Base-by-base conservation (phyloP, 2,888 invertebrate species). In the Xanthia icteritia region DNA sequence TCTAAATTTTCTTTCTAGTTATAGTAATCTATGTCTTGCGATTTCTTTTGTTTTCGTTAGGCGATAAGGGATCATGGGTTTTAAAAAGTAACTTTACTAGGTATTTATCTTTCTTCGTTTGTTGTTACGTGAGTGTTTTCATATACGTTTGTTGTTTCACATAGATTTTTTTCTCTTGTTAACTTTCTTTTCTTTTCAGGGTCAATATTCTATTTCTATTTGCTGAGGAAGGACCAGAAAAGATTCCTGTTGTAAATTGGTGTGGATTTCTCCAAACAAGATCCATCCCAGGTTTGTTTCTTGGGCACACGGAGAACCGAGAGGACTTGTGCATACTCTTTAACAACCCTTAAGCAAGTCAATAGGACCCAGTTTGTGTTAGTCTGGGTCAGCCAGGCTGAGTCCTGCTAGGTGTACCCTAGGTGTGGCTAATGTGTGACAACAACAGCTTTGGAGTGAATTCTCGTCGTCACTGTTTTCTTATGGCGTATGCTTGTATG, bases 11-110 rank as follows among this genome's bases (percentile, higher is more conserved):
- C 15, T 42, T 83, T 88, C 85, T 66, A 86, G 54, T 73, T 80
- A 86, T 36, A 58, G 3, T n/a, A 70, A 20, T 82, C 88, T 85
- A 2, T 71, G 54, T 42, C 42, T n/a, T 20, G 86, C 85, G 68
- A 84, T 81, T 20, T 81, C n/a, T 76, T 56, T 80, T 84, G 6
- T 84, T 78, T 58, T 84, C 86, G 5, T 78, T 27, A 13, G 60
- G 58, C 15, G 73, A 67, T 69, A 23, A 17, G 77, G 64, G n/a
- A 72, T n/a, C 27, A 48, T 39, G 2, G 77, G 45, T 20, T 77
- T 48, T 48, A 48, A 17, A 48, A 17, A 17, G 48, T 17, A 48
- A 17, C 17, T 48, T 17, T 48, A 48, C 48, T n/a, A n/a, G n/a
- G n/a, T 48, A 48, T 48, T 5, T 48, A 48, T 17, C 48, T 48